Evolutionary conservation across 1,140 invertebrate genomes (phyloP).

Genomic region (Drosophila mayri): DNA sequence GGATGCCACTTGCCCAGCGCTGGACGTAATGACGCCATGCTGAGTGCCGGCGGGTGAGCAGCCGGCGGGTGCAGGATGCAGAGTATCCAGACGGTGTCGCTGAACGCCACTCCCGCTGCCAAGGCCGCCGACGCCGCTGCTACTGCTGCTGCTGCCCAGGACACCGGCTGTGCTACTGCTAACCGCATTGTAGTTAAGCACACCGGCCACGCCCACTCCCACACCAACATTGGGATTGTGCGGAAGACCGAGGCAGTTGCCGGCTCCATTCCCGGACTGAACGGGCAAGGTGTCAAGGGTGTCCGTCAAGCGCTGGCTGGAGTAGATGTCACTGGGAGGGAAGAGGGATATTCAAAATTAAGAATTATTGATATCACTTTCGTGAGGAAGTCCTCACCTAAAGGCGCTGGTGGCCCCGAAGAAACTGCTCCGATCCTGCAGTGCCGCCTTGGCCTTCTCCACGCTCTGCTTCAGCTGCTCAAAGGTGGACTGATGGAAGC

Average conservation of each 20-base stretch:
- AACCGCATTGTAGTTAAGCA: conserved; percentile 78
- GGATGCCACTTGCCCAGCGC: conserved; percentile 55
- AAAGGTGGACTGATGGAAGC: conserved; percentile 92
- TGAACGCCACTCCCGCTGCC: conserved; percentile 57
- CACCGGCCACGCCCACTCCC: conserved; percentile 55
- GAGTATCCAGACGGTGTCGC: conserved; percentile 73
- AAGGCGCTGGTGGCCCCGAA: conserved; percentile 84
- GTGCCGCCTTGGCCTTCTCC: conserved; percentile 94
- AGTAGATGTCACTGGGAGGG: conserved; percentile 77
- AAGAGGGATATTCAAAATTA: background rate
- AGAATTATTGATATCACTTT: too few relatives aligned
- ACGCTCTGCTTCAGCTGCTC: conserved; percentile 95
- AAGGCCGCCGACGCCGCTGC: conserved; percentile 13
- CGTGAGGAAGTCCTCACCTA: conserved; percentile 49
- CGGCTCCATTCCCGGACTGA: conserved; percentile 66
- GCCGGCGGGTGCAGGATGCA: conserved; percentile 76
- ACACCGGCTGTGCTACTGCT: conserved; percentile 76
- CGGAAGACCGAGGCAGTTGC: conserved; percentile 72
- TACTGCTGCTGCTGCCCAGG: conserved; percentile 46
- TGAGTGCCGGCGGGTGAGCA: conserved; percentile 77
- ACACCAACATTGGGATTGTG: conserved; percentile 66
- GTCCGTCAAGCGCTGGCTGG: conserved; percentile 78
- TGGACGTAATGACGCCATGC: conserved; percentile 79
- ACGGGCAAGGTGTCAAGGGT: conserved; percentile 78
- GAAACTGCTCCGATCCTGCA: conserved; percentile 87